Percentiles rank a stretch among this genome's conserved stretches.
Conservation (phyloP, 2,113 vertebrate genomes). For the Hirundichthys speculiger region DNA sequence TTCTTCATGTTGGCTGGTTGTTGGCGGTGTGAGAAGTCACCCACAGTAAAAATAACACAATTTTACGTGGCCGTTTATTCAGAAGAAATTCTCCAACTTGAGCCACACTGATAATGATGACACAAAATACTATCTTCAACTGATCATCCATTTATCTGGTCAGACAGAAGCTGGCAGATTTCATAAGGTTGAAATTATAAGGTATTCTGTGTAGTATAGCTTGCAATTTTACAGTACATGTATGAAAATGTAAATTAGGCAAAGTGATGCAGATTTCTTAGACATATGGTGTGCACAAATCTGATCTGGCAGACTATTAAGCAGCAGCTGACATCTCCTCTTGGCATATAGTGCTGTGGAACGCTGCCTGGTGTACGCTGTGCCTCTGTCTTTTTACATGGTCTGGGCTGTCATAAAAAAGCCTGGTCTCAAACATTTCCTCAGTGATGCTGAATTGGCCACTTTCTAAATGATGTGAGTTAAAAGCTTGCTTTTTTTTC, state of each 20-base stretch:
- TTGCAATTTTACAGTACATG: too few species aligned
- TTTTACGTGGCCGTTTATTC: conserved; percentile 48
- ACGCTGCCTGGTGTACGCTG: background rate
- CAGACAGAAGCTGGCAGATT: too few species aligned
- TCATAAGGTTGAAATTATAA: too few species aligned
- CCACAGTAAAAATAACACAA: conserved; percentile 23
- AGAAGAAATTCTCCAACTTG: background rate
- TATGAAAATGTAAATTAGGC: background rate
- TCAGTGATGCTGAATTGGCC: conserved; percentile 47
- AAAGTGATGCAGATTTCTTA: background rate
- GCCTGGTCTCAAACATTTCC: conserved; percentile 36
- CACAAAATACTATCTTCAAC: too few species aligned
- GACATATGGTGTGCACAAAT: background rate
- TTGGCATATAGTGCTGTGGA: background rate
- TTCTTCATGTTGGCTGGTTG: conserved; percentile 5
- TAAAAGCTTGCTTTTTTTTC: conserved; percentile 14
- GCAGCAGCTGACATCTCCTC: too few species aligned
- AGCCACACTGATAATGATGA: background rate
- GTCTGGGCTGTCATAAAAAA: conserved; percentile 21
- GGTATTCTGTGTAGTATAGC: too few species aligned
- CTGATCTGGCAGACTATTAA: too few species aligned
- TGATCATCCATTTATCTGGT: too few species aligned
- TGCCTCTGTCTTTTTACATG: conserved; percentile 17
- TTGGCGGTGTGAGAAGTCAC: conserved; percentile 16
- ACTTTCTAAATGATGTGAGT: conserved; percentile 58